Evolutionary conservation across 2,888 invertebrate genomes (phyloP), one percentile per base, ranked within the genome.

Genomic region (Chloroclystis v-ata): DNA sequence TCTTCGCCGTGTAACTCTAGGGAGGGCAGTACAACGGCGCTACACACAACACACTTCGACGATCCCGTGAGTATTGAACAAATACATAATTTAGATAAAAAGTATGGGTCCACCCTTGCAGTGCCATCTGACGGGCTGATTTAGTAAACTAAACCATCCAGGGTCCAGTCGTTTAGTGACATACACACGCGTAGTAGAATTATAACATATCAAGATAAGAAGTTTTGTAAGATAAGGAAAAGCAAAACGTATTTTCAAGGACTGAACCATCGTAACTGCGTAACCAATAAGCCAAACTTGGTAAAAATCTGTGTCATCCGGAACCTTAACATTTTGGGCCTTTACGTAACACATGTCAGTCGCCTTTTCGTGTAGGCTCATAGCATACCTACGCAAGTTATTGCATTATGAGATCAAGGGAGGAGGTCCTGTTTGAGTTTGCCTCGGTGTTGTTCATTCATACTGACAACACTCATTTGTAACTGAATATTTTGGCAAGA

Each of bases 1-100:
- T 93, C 92, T 37, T 93, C 92, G 55, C 93, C 92, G 37, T 92
- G 92, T 52, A 91, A 91, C 65, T 91, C 92, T 16, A 81, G 92
- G 60, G 90, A 92, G 59, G 92, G 92, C 73, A 91, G 91, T 75
- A 90, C 91, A 35, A 90, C 90, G 35, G 91, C 90, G 30, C 74
- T 91, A 50, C 91, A 91, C 69, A 85, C 88, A 37, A 86, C 85
- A 60, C 91, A 91, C 71, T 91, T 90, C 79, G 89, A 90, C 69
- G 91, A 91, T 75, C 78, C 91, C 69, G 91, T 91, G 69, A 90
- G 87, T 86, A 60, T 9, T 3, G n/a, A 8, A n/a, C 35, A 35
- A 9, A 26, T 26, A 1, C 26, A 26, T 26, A 20, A 20, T 20
- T 4, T 5, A 20, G 20, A 20, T 20, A 4, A n/a, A n/a, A n/a